Evolutionary conservation across 2,113 vertebrate genomes (phyloP).

Genomic region (Gulo gulo): DNA sequence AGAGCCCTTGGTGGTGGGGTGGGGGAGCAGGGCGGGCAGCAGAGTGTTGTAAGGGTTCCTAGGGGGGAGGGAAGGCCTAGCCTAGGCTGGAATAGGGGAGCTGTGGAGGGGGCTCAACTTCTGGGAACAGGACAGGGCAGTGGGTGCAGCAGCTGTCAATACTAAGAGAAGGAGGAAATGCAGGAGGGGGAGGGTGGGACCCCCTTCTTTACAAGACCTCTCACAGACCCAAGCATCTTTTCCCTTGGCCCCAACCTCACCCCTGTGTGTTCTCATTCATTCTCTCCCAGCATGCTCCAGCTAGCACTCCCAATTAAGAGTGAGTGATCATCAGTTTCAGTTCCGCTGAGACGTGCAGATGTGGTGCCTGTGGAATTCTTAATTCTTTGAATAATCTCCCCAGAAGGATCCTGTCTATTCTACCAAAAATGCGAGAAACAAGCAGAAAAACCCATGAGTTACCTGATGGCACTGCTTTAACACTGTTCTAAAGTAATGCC

Average conservation of each 20-base stretch:
- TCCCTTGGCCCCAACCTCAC: not conserved
- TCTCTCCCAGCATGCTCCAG: not conserved
- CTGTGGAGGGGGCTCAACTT: no score
- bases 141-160: not conserved
- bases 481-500: not conserved
- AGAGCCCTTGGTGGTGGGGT: not conserved
- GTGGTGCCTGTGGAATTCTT: not conserved
- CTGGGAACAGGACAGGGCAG: not conserved
- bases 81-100: not conserved
- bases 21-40: not conserved
- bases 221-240: not conserved
- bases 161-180: not conserved
- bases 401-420: not conserved
- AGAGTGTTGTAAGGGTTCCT: not conserved
- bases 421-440: not conserved
- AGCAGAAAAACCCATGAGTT: not conserved
- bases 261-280: fast-evolving
- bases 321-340: not conserved
- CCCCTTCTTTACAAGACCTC: not conserved
- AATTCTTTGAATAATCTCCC: not conserved
- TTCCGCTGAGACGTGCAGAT: not conserved
- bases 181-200: no score
- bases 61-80: not conserved
- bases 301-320: not conserved
- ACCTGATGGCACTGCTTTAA: not conserved